Percentiles rank a stretch among this genome's conserved stretches.
These are phyloP conservation scores for Dusona sp. DNA, from an alignment of 2,888 invertebrate species.

Conservation along the genomic window DNA sequence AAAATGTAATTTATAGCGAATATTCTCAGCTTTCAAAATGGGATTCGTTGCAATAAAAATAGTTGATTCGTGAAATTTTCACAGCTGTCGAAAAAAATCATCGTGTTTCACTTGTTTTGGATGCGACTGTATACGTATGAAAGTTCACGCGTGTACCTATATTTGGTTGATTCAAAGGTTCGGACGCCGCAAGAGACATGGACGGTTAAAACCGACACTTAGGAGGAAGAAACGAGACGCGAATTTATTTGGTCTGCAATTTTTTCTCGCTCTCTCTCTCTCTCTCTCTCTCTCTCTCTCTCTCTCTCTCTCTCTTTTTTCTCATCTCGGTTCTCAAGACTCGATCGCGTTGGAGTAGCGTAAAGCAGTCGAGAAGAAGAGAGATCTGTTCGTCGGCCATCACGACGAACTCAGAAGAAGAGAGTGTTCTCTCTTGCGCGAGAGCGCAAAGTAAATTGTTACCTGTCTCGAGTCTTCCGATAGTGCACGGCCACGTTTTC, in stretches of 20 bases:
- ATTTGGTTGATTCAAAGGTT: conserved; percentile 58
- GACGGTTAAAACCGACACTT: conserved; percentile 62
- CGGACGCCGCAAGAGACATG: conserved; percentile 55
- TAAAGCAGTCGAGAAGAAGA: conserved; percentile 41
- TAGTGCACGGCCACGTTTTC: conserved; percentile 59
- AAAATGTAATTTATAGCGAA: neutral
- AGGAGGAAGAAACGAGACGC: conserved; percentile 66
- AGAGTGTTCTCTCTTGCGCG: conserved; percentile 42
- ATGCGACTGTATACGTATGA: neutral
- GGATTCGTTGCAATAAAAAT: too few relatives aligned
- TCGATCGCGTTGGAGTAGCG: conserved; percentile 39
- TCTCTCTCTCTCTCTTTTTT: too few relatives aligned
- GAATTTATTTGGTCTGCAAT: conserved; percentile 64
- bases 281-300: neutral
- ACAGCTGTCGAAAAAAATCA: neutral
- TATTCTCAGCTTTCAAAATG: neutral
- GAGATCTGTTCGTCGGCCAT: conserved; percentile 62
- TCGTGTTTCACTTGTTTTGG: neutral
- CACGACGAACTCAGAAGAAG: conserved; percentile 44
- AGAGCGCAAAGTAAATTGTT: conserved; percentile 68
- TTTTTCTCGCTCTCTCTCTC: conserved; percentile 24
- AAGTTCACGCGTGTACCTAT: neutral
- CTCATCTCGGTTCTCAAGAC: conserved; percentile 18
- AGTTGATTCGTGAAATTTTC: neutral
- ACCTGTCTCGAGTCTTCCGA: conserved; percentile 62